Conservation (phyloP, 2,113 vertebrate genomes). For the Sinocyclocheilus anophthalmus region DNA sequence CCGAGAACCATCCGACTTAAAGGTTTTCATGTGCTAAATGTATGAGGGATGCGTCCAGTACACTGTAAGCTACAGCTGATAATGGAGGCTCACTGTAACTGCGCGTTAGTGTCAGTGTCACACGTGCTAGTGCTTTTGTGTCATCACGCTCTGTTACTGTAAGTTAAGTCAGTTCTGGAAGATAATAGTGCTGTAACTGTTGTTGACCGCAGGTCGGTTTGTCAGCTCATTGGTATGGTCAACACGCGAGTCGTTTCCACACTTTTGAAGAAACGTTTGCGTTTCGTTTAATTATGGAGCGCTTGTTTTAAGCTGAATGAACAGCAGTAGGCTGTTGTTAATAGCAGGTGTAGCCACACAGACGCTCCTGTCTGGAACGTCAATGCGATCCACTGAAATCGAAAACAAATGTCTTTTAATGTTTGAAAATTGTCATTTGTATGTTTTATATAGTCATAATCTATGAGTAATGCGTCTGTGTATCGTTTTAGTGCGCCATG, state of each 20-base stretch:
- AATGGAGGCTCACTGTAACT: conserved; percentile 22
- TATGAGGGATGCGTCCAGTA: conserved; percentile 1
- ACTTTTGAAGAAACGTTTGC: conserved; percentile 20
- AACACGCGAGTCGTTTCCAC: conserved; percentile 34
- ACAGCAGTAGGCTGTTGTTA: background rate
- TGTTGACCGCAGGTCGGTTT: background rate
- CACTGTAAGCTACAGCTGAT: background rate
- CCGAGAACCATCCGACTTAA: background rate
- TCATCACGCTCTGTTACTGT: conserved; percentile 3
- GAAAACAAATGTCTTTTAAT: background rate
- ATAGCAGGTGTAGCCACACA: background rate
- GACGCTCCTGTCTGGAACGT: background rate
- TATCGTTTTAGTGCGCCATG: background rate
- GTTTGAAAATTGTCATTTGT: background rate
- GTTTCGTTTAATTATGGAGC: background rate
- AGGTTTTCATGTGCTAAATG: background rate
- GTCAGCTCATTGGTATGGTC: background rate
- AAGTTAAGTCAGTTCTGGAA: conserved; percentile 46
- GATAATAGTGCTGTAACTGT: background rate
- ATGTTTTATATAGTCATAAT: background rate
- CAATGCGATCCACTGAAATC: background rate
- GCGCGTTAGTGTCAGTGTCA: background rate
- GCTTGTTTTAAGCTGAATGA: background rate
- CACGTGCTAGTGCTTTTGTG: conserved; percentile 17
- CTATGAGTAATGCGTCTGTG: background rate